phyloP scores from a whole-genome alignment of 2,888 invertebrate genomes.

The Parnassius smintheus region DNA sequence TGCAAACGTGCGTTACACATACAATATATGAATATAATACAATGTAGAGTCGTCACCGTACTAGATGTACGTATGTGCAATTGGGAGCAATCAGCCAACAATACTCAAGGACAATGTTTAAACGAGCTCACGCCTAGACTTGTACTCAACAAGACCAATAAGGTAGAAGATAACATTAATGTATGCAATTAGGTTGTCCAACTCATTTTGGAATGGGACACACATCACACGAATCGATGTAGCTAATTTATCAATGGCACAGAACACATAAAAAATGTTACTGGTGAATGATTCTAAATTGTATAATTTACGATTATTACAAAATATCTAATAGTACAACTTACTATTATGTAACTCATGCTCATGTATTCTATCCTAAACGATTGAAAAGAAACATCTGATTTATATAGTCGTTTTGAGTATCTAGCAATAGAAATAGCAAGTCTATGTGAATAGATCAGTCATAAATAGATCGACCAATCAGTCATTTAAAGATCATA shows the following conservation, averaged over 20 bases:
- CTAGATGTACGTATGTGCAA: conserved; percentile 46
- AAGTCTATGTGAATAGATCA: background rate
- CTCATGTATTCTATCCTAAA: background rate
- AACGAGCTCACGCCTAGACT: conserved; percentile 36
- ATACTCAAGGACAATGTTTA: conserved; percentile 56
- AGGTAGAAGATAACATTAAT: conserved; percentile 18
- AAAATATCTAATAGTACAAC: background rate
- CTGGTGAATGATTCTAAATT: too few species aligned
- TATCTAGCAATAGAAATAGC: background rate
- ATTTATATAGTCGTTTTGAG: background rate
- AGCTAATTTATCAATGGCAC: too few species aligned
- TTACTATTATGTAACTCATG: background rate
- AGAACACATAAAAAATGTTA: too few species aligned
- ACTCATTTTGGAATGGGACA: too few species aligned
- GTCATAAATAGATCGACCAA: too few species aligned
- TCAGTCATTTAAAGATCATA: too few species aligned
- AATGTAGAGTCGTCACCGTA: conserved; percentile 40
- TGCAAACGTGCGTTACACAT: conserved; percentile 41
- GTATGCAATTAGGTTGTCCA: too few species aligned
- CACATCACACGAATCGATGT: too few species aligned
- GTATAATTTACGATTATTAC: too few species aligned
- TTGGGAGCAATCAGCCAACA: conserved; percentile 64
- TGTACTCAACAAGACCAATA: conserved; percentile 31
- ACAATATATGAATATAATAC: conserved; percentile 43
- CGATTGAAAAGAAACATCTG: background rate